These are phyloP conservation scores for Tenualosa thibaudeaui DNA, from an alignment of 2,797 vertebrate species.

Conservation along the genomic window DNA sequence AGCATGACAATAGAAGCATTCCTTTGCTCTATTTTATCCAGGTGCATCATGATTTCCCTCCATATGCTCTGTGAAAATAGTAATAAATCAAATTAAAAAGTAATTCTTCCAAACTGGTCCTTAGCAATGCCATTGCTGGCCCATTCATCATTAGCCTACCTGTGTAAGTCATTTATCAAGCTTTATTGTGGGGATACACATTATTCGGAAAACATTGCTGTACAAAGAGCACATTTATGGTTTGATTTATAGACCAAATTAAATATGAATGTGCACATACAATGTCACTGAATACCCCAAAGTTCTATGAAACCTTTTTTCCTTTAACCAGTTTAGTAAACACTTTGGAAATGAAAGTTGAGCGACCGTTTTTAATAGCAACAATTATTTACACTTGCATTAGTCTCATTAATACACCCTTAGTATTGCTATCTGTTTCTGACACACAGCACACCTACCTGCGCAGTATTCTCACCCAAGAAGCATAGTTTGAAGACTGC, in stretches of 20 bases:
- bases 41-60: conserved; percentile 54
- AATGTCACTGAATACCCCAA: background rate
- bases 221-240: background rate
- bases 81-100: conserved; percentile 77
- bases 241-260: conserved; percentile 24
- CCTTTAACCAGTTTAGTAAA: background rate
- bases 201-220: conserved; percentile 5
- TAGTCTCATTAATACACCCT: background rate
- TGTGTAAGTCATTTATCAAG: conserved; percentile 65
- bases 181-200: conserved; percentile 50
- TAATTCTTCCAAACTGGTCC: conserved; percentile 64
- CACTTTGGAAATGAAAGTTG: background rate
- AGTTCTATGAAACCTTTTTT: background rate
- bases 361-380: background rate
- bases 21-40: conserved; percentile 33
- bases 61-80: conserved; percentile 68
- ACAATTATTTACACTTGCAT: background rate
- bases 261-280: background rate
- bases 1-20: background rate
- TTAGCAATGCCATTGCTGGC: conserved; percentile 63
- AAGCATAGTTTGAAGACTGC: background rate
- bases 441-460: background rate
- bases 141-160: conserved; percentile 62
- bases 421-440: background rate
- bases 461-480: background rate